These are phyloP conservation scores for Drosophila santomea DNA, from an alignment of 1,140 invertebrate genomes.

Conservation along the genomic window DNA sequence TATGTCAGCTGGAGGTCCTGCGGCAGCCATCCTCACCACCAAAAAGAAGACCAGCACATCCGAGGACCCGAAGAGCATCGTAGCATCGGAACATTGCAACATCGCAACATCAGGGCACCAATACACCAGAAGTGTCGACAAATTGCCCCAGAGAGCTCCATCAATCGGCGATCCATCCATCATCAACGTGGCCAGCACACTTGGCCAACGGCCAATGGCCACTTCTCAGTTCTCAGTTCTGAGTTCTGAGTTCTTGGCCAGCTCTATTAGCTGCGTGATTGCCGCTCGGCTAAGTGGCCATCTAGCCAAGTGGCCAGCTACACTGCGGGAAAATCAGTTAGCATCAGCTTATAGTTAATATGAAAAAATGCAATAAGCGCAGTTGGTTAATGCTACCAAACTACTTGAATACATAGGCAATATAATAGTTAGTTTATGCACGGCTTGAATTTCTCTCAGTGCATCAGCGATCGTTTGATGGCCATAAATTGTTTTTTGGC, in stretches of 20 bases:
- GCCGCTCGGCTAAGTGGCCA: slow-evolving; percentile 29
- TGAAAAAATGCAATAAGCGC: too few relatives aligned
- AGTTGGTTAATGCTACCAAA: too few relatives aligned
- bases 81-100: too few relatives aligned
- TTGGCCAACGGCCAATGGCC: slow-evolving; percentile 60
- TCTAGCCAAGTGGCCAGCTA: slow-evolving; percentile 6
- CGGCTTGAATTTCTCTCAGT: not conserved
- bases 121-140: slow-evolving; percentile 69
- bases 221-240: slow-evolving; percentile 7
- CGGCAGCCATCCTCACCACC: slow-evolving; percentile 39
- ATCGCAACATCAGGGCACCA: slow-evolving; percentile 1
- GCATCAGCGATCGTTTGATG: slow-evolving; percentile 8
- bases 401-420: not conserved
- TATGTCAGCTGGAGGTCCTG: slow-evolving; percentile 44
- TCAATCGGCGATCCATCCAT: slow-evolving; percentile 31
- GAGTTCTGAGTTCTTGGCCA: slow-evolving; percentile 27
- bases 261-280: slow-evolving; percentile 31
- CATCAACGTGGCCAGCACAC: slow-evolving; percentile 55
- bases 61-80: slow-evolving; percentile 23
- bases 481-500: slow-evolving; percentile 44
- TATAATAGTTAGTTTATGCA: too few relatives aligned
- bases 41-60: slow-evolving; percentile 40
- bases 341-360: too few relatives aligned
- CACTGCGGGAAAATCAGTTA: slow-evolving; percentile 1
- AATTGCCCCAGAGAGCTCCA: slow-evolving; percentile 53